Conservation (phyloP, 2,888 invertebrate species). For the Protonemura montana region DNA sequence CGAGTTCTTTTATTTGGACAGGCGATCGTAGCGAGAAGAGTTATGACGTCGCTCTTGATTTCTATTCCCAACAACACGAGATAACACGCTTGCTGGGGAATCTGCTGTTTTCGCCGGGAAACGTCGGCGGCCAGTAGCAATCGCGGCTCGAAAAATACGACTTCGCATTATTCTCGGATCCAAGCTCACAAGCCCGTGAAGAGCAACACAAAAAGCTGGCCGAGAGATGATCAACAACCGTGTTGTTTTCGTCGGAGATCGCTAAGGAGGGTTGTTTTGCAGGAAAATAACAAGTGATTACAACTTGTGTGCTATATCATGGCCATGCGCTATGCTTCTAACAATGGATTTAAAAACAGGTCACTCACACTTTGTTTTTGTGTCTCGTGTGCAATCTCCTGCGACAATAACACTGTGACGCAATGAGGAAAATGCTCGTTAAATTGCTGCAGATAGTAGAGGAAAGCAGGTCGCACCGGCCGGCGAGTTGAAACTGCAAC, state of each 20-base stretch:
- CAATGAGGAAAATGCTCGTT: not conserved
- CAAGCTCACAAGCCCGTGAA: not conserved
- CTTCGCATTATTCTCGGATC: not conserved
- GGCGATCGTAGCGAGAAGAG: not conserved
- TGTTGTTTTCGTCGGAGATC: not conserved
- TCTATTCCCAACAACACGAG: not conserved
- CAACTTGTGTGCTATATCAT: not conserved
- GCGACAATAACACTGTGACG: not conserved
- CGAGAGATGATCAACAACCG: not conserved
- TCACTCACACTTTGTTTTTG: not conserved
- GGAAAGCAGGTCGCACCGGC: not conserved
- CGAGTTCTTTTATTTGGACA: not conserved
- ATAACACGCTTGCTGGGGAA: not conserved
- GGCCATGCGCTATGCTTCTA: not conserved
- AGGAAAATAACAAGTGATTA: not conserved
- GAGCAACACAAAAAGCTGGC: not conserved
- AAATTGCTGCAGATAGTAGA: not conserved
- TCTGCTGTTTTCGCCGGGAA: not conserved
- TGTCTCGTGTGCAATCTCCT: not conserved
- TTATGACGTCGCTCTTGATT: not conserved
- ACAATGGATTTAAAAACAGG: not conserved
- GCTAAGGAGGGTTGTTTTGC: not conserved
- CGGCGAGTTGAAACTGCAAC: not conserved
- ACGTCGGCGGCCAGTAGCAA: not conserved
- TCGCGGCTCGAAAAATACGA: not conserved